Percentiles rank a stretch among this genome's conserved stretches.
Conservation (phyloP, 2,888 invertebrate genomes). For the Scaptomyza cyrtandrae region DNA sequence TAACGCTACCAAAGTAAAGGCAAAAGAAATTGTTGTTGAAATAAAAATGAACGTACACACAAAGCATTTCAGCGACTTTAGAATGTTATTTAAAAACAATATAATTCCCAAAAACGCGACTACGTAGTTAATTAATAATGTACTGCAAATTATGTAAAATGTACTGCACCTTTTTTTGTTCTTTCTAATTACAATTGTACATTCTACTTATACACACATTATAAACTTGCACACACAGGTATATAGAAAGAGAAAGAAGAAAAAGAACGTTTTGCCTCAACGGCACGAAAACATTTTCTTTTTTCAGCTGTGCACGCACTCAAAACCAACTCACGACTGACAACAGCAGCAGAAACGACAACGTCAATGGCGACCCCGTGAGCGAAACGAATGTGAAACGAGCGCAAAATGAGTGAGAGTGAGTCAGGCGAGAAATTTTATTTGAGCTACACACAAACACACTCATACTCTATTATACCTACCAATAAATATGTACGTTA, state of each 20-base stretch:
- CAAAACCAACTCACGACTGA: slow-evolving; percentile 78
- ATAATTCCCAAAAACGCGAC: slow-evolving; percentile 15
- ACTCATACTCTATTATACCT: neutral
- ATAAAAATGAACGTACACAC: slow-evolving; percentile 57
- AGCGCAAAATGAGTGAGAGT: slow-evolving; percentile 47
- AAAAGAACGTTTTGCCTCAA: slow-evolving; percentile 32
- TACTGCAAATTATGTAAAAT: slow-evolving; percentile 46
- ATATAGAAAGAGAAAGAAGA: slow-evolving; percentile 26
- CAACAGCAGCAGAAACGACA: slow-evolving; percentile 38
- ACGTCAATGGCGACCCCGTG: slow-evolving; percentile 55
- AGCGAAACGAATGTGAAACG: slow-evolving; percentile 31
- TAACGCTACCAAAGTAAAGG: slow-evolving; percentile 60
- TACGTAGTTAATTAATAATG: slow-evolving; percentile 29
- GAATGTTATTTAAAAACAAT: slow-evolving; percentile 29
- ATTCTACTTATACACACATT: slow-evolving; percentile 25
- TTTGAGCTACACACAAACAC: slow-evolving; percentile 9
- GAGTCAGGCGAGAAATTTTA: slow-evolving; percentile 36
- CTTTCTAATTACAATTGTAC: slow-evolving; percentile 21
- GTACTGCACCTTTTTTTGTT: slow-evolving; percentile 41
- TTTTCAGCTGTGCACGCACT: slow-evolving; percentile 73
- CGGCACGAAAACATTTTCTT: slow-evolving; percentile 48
- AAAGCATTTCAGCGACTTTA: slow-evolving; percentile 42
- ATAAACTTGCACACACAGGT: slow-evolving; percentile 51
- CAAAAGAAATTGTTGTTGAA: slow-evolving; percentile 45
- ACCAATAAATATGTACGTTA: slow-evolving; percentile 1